Base-by-base conservation (phyloP, 2,888 invertebrate genomes). In the Ectobius pallidus region DNA sequence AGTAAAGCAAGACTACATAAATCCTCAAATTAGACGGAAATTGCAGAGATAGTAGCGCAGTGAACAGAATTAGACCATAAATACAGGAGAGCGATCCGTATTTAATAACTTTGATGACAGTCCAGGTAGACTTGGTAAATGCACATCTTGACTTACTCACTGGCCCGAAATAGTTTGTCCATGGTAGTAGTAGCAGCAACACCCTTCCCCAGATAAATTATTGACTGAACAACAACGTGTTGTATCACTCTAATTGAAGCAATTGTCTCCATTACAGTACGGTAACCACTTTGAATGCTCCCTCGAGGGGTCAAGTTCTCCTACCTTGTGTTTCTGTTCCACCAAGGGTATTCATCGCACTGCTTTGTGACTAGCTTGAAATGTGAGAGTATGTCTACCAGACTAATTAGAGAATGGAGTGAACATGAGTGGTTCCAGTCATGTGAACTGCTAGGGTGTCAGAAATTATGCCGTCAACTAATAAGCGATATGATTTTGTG, bases 251-350 rank as follows among this genome's bases (percentile, higher is more conserved):
- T 58, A 58, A 58, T 58, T 58, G 58, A 30, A 30, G 65, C 46
- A 65, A 65, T 65, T 65, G 65, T 65, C 65, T 65, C 65, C 30
- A 44, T 65, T 65, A 65, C 65, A 65, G 1, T 22, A 42, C 65
- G 27, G 65, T 63, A 65, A 65, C 65, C 44, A 27, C 65, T 65
- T 1, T 65, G 65, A 65, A 65, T 65, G 65, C 27, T 65, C 65
- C 65, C 44, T 44, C 3, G 65, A 46, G 65, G n/a, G n/a, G 46
- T 52, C 32, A n/a, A 22, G 14, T 30, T 32, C 22, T 6, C 32
- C 52, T 25, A 52, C 52, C 25, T 52, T 25, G 52, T 25, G 20
- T 52, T 52, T 25, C 52, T 22, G 52, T 52, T 22, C 1, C 9
- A 52, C 52, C 52, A 25, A 52, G 25, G 52, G 27, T 7, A 58